Evolutionary conservation across 2,888 invertebrate species (phyloP).

Genomic region (Diogma glabrata): DNA sequence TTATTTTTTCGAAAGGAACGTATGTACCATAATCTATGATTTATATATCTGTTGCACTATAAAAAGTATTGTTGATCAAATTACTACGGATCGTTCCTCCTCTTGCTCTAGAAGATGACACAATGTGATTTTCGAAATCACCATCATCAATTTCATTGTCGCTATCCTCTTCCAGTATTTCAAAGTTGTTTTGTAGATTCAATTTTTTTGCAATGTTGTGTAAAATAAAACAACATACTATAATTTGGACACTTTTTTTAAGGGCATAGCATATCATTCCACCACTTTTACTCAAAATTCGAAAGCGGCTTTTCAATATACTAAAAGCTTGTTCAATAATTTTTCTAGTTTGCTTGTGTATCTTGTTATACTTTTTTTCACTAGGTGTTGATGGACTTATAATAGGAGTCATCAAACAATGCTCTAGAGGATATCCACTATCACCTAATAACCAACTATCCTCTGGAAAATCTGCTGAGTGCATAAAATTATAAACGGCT

Average conservation of each 20-base stretch:
- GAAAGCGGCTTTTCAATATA: constrained; percentile 1
- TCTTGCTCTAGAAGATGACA: no score
- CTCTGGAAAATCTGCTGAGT: not conserved
- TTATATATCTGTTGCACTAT: no score
- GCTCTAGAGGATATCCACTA: not conserved
- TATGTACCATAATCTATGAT: no score
- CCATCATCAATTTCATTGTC: no score
- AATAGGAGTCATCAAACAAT: constrained; percentile 3
- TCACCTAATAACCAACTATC: not conserved
- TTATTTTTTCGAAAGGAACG: no score
- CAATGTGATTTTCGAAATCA: no score
- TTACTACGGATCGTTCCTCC: no score
- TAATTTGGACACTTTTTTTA: not conserved
- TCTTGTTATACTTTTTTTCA: not conserved
- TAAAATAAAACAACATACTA: not conserved
- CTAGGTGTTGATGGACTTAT: not conserved
- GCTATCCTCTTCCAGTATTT: no score
- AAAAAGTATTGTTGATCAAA: no score
- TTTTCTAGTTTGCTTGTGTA: not conserved
- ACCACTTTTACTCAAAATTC: not conserved
- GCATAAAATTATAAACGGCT: not conserved
- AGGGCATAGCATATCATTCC: not conserved
- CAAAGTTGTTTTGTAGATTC: no score
- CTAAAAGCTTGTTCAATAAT: not conserved
- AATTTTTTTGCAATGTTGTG: constrained; percentile 1